Evolutionary conservation across 2,888 invertebrate species (phyloP).

Genomic region (Drosophila anomalata): DNA sequence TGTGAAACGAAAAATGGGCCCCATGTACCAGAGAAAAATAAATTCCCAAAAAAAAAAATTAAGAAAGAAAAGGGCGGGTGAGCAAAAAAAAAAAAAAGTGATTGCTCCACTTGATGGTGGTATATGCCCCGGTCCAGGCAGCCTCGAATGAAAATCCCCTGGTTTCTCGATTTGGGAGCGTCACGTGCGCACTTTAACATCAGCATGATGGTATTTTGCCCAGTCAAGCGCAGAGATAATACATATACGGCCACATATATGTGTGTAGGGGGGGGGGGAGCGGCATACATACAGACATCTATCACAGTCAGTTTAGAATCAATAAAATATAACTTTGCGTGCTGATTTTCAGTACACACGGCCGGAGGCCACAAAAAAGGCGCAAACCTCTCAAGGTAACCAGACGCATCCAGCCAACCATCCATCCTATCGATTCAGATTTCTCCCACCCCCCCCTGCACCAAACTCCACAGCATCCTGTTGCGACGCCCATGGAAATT

Average conservation of each 20-base stretch:
- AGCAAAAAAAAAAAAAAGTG: conserved; percentile 38
- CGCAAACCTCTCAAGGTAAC: conserved; percentile 57
- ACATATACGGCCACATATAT: conserved; percentile 9
- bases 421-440: not conserved
- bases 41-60: not conserved
- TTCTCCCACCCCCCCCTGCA: no score
- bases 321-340: conserved; percentile 76
- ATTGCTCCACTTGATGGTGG: conserved; percentile 58
- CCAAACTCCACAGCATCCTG: not conserved
- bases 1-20: conserved; percentile 43
- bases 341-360: conserved; percentile 60
- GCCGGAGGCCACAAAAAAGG: conserved; percentile 45
- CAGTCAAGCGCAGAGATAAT: conserved; percentile 59
- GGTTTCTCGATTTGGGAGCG: conserved; percentile 44
- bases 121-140: no score
- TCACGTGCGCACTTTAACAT: conserved; percentile 76
- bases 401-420: conserved; percentile 23
- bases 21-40: conserved; percentile 16
- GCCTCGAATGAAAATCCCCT: not conserved
- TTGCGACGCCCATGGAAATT: not conserved
- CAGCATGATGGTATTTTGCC: conserved; percentile 69
- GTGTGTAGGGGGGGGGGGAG: not conserved
- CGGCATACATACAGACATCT: conserved; percentile 43
- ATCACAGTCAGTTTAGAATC: conserved; percentile 75
- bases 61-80: not conserved